Base-by-base conservation (phyloP, 2,113 vertebrate species). In the Catharus fuscescens region DNA sequence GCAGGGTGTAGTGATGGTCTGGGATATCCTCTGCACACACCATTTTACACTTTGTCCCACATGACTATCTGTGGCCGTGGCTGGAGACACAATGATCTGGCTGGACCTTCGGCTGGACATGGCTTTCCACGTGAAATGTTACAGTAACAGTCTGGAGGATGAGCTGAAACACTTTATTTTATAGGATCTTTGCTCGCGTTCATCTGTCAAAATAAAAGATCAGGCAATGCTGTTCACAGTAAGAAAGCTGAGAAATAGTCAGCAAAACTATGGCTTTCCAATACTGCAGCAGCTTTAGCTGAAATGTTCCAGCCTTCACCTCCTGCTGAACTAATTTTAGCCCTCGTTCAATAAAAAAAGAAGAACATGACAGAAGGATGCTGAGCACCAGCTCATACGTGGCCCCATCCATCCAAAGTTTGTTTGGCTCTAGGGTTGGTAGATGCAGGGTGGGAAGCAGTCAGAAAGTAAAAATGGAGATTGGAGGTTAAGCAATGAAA, bases 171-270 rank as follows among this genome's bases (percentile, higher is more conserved):
- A 13, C 26, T 23, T 56, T 21, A 20, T 66, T 71, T 61, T 52
- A 29, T 67, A 25, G 28, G 40, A 18, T 34, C 31, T 77, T 71
- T 13, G 7, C 52, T 82, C 54, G 19, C 5, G 15, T 29, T 77
- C 13, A 18, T 71, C 69, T 76, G 26, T 77, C 48, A 31, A 80
- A 92, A 69, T 53, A 59, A 64, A 67, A 67, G 57, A 32, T n/a
- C 25, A 23, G 14, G 45, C 4, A 1, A 44, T 0, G 1, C 48
- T 40, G 28, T 21, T 90, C 0, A 0, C 45, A 60, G 36, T 26
- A 54, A 38, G 69, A 73, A 80, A 60, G 38, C 44, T 42, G 31
- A 34, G 48, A 71, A 80, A 52, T 62, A 71, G 57, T 36, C 53
- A 56, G 36, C 32, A 56, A 47, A 90, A 47, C 47, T 29, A 18